Evolutionary conservation across 2,888 invertebrate genomes (phyloP).

Genomic region (Pheosia tremula): DNA sequence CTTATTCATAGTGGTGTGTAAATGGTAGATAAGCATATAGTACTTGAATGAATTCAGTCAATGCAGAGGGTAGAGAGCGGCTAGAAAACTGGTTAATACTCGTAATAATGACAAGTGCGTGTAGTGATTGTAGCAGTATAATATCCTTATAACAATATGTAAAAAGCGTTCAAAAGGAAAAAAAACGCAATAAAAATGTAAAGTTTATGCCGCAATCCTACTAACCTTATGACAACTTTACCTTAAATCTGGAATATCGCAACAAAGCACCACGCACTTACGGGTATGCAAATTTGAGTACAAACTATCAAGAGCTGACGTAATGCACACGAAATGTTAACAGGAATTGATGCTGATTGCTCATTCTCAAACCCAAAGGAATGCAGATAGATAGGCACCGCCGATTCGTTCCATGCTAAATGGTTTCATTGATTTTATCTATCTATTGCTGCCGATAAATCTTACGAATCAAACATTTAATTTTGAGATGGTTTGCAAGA

Average conservation of each 20-base stretch:
- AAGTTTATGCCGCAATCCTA: background rate
- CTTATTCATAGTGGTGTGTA: too few species aligned
- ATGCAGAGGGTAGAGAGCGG: background rate
- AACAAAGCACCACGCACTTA: slow-evolving; percentile 35
- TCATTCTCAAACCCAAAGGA: slow-evolving; percentile 26
- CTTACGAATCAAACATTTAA: slow-evolving; percentile 7
- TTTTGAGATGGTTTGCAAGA: background rate
- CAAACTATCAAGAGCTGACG: slow-evolving; percentile 38
- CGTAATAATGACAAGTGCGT: background rate
- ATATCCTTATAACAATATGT: background rate
- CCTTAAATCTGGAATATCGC: slow-evolving; percentile 28
- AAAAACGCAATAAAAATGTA: background rate
- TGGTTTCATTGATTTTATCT: slow-evolving; percentile 31
- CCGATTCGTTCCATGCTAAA: slow-evolving; percentile 24
- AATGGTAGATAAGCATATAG: too few species aligned
- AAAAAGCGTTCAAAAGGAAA: background rate
- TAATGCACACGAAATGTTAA: slow-evolving; percentile 17
- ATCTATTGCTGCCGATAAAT: slow-evolving; percentile 13
- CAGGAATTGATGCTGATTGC: slow-evolving; percentile 11
- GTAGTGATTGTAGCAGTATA: background rate
- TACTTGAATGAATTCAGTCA: background rate
- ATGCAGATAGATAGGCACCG: slow-evolving; percentile 29
- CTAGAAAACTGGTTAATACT: background rate
- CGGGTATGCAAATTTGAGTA: slow-evolving; percentile 47
- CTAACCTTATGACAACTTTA: background rate